phyloP scores from a whole-genome alignment of 2,888 invertebrate genomes.

The Merodon equestris region DNA sequence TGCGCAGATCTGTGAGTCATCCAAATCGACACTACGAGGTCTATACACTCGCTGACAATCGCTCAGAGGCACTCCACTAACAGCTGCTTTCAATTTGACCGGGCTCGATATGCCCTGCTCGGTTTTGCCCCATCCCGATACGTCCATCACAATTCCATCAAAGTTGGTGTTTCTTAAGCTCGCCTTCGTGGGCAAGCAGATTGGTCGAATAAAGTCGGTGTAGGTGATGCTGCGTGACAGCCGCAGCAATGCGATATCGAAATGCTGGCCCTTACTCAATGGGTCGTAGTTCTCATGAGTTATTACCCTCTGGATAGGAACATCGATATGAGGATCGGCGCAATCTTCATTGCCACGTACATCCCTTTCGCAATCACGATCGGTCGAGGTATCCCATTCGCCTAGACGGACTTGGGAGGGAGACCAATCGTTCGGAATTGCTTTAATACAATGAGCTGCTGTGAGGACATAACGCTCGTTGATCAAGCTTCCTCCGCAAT shows the following conservation, averaged over 20 bases:
- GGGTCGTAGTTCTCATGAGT: conserved; percentile 84
- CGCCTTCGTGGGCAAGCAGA: conserved; percentile 81
- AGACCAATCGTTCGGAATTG: conserved; percentile 82
- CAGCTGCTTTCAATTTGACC: conserved; percentile 80
- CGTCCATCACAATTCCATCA: conserved; percentile 78
- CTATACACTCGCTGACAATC: conserved; percentile 81
- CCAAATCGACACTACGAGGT: conserved; percentile 78
- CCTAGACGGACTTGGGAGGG: conserved; percentile 78
- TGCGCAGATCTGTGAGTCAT: conserved; percentile 81
- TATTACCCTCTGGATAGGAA: conserved; percentile 82
- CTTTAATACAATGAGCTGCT: conserved; percentile 87
- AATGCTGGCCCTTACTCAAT: conserved; percentile 80
- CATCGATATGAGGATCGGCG: conserved; percentile 81
- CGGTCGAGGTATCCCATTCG: conserved; percentile 76
- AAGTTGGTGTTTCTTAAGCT: conserved; percentile 74
- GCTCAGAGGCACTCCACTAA: conserved; percentile 79
- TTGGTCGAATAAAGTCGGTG: conserved; percentile 81
- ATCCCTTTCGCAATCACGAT: conserved; percentile 74
- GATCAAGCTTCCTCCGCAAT: conserved; percentile 87
- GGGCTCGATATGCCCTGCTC: conserved; percentile 80
- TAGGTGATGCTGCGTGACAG: conserved; percentile 80
- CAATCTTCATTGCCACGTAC: conserved; percentile 79
- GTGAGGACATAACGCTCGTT: conserved; percentile 84
- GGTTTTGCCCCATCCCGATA: conserved; percentile 84
- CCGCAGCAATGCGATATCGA: conserved; percentile 87